Evolutionary conservation across 2,888 invertebrate genomes (phyloP), one percentile per base, ranked within the genome.

Genomic region (Hydraecia micacea): DNA sequence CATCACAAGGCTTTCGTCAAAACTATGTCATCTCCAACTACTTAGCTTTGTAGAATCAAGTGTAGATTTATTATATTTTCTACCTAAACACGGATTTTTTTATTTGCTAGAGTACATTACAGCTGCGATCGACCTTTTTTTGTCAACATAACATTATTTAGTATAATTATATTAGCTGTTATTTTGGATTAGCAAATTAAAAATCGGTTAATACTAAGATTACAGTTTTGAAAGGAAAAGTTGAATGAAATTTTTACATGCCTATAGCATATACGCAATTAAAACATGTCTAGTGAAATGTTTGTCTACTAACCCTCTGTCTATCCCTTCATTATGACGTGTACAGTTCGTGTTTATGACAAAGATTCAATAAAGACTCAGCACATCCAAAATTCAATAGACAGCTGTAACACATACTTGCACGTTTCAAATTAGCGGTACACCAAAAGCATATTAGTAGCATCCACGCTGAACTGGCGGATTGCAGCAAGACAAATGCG

Each of bases 401-500:
- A 52, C 28, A 67, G 42, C 7, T 36, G 39, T 46, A 25, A 62
- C 15, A 3, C 21, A 68, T 79, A 65, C 68, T 69, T 32, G 39
- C 49, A 49, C 69, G 21, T 68, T 60, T 81, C 28, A 69, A 58
- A 62, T 75, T 39, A 70, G 36, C 52, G 65, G 60, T 39, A 69
- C 52, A 63, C 66, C 68, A 63, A 83, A 89, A 88, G 74, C 73
- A 84, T 83, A 85, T 77, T 73, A 65, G 80, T 78, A 76, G 70
- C 77, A 84, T 85, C 83, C 80, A 85, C 72, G 79, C 66, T 75
- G 77, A 74, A 87, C 78, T 78, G 70, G 73, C 77, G 80, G 77
- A 85, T 86, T 77, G 89, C 87, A 83, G 66, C 80, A 68, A 87
- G 90, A 90, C 85, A 87, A 90, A 89, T 89, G 88, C 80, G 80